A percentile compares a stretch with the other conserved stretches of the same genome.
These are phyloP conservation scores for Gortyna flavago DNA, from an alignment of 2,888 invertebrate genomes.

Conservation along the genomic window DNA sequence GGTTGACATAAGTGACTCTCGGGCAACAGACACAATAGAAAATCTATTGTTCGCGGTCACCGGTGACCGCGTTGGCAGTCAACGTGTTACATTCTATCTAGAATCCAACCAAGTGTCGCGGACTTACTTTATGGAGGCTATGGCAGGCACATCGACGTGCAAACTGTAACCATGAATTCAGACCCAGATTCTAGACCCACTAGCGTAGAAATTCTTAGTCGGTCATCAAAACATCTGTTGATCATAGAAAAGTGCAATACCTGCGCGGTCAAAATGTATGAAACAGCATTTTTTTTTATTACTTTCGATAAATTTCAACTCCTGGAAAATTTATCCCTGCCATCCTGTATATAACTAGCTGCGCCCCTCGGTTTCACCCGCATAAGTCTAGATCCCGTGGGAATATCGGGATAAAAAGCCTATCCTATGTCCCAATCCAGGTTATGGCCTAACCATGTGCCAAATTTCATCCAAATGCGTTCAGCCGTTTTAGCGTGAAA, in stretches of 20 bases:
- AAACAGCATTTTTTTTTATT: background rate
- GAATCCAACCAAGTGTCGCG: slow-evolving; percentile 12
- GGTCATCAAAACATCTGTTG: background rate
- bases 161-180: too few species aligned
- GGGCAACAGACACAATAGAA: too few species aligned
- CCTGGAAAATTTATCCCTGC: background rate
- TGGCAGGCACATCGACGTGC: background rate
- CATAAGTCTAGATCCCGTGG: background rate
- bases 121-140: background rate
- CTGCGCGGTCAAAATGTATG: background rate
- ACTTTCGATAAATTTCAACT: background rate
- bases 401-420: background rate
- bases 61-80: too few species aligned
- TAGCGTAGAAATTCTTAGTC: background rate
- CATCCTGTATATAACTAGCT: background rate
- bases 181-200: background rate
- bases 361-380: background rate
- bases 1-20: background rate
- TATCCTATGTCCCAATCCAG: background rate
- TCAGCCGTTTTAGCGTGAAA: too few species aligned
- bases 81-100: background rate
- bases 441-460: background rate
- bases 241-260: background rate
- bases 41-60: too few species aligned
- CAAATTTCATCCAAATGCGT: background rate